Evolutionary conservation across 2,797 vertebrate genomes (phyloP).

Genomic region (Eospalax fontanierii): DNA sequence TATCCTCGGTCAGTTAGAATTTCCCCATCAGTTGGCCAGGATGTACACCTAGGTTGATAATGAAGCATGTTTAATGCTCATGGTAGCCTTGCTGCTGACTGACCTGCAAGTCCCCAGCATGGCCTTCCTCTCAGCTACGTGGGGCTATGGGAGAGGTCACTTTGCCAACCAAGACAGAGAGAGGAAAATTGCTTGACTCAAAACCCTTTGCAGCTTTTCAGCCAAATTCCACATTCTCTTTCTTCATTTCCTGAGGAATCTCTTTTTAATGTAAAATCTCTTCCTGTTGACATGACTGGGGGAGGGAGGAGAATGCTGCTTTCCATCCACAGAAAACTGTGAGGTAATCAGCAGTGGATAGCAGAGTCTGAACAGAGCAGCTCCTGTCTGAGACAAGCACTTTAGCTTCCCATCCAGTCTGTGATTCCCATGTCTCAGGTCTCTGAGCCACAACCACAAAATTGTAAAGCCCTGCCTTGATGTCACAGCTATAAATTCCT

Average conservation of each 20-base stretch:
- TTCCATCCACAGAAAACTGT: conserved; percentile 33
- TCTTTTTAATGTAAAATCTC: conserved; percentile 55
- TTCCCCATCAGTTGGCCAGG: no score
- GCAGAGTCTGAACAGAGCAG: background rate
- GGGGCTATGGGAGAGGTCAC: background rate
- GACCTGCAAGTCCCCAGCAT: background rate
- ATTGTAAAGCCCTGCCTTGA: background rate
- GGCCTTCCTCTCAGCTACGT: background rate
- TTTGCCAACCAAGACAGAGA: background rate
- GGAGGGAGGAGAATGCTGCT: background rate
- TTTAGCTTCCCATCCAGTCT: background rate
- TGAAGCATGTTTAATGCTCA: background rate
- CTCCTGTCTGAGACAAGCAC: background rate
- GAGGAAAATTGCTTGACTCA: conserved; percentile 20
- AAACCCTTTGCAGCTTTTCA: conserved; percentile 13
- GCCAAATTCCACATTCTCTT: conserved; percentile 16
- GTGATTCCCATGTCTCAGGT: background rate
- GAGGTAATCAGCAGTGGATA: background rate
- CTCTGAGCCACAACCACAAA: background rate
- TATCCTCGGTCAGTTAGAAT: background rate
- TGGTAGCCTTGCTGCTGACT: rapidly evolving
- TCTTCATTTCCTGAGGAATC: conserved; percentile 27
- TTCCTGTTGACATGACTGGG: background rate
- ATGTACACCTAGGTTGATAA: conserved; percentile 12
- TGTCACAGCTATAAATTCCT: conserved; percentile 26